Evolutionary conservation across 2,888 invertebrate species (phyloP).

Genomic region (Phragmatobia fuliginosa): DNA sequence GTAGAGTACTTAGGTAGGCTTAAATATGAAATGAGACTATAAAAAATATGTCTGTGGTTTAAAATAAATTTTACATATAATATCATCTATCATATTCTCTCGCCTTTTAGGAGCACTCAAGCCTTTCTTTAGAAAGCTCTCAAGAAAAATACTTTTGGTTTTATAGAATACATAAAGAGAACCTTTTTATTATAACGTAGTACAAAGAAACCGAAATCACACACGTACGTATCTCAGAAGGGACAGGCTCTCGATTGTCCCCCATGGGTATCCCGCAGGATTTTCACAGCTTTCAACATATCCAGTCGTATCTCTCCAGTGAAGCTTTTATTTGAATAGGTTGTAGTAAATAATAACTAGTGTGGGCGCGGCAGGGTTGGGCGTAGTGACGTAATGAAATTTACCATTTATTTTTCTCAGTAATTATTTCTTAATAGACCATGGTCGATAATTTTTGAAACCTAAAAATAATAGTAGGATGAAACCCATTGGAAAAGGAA

Average conservation of each 20-base stretch:
- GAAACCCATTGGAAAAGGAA: no score
- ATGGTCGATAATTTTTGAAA: background rate
- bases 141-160: constrained; percentile 53
- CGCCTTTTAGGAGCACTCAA: constrained; percentile 42
- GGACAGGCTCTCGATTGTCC: constrained; percentile 59
- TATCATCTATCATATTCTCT: constrained; percentile 39
- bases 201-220: constrained; percentile 65
- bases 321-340: constrained; percentile 64
- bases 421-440: no score
- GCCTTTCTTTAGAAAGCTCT: constrained; percentile 40
- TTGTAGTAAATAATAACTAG: constrained; percentile 66
- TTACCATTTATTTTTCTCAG: constrained; percentile 40
- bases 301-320: constrained; percentile 50
- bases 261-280: constrained; percentile 57
- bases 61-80: constrained; percentile 22
- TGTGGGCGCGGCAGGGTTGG: constrained; percentile 35
- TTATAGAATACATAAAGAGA: constrained; percentile 57
- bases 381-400: constrained; percentile 42
- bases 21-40: no score
- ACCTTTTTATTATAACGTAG: constrained; percentile 54
- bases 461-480: no score
- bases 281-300: constrained; percentile 63
- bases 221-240: constrained; percentile 58
- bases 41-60: background rate
- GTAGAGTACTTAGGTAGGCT: no score